Base-by-base conservation (phyloP, 2,113 vertebrate genomes). In the Atherinomorus stipes region DNA sequence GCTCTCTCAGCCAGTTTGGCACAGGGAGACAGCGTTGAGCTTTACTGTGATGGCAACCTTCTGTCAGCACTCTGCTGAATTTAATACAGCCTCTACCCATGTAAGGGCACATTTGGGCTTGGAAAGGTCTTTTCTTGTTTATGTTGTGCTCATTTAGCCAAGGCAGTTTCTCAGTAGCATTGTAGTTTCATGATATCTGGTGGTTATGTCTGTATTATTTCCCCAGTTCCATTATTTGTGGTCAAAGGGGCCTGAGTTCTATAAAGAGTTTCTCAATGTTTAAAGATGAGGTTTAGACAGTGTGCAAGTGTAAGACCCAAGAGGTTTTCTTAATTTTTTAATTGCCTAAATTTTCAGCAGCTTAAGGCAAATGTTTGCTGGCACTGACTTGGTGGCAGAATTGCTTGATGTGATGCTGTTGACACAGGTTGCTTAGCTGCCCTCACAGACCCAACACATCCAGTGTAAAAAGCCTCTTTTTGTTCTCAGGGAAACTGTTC, bases 1-100 rank as follows among this genome's bases (percentile, higher is more conserved):
- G 71, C 86, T 84, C 83, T 73, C 78, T 83, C 83, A 83, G 88
- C 89, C 86, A 89, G 76, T 85, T 91, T 92, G 91, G 89, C 89
- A 85, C 77, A 70, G 58, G 50, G 63, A 81, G 65, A 50, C 71
- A 75, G 74, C 18, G 67, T 80, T 77, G 71, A 78, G 82, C 85
- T 87, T 78, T 57, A 69, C 80, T 87, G 85, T 71, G 74, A 85
- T 83, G 81, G 78, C 80, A 71, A 81, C 89, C 87, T 89, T 84
- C 85, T 88, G 88, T 89, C 82, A 81, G 79, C 81, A 51, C 73
- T 76, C 52, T 45, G 45, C 77, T 77, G 52, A 69, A 71, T 84
- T 76, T 74, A 83, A 64, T 62, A 11, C 23, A 72, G 52, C 52
- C 28, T 61, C 63, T 64, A 21, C 78, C 42, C 25, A 26, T 23